Conservation (phyloP, 2,113 vertebrate genomes). For the Vanacampus margaritifer region DNA sequence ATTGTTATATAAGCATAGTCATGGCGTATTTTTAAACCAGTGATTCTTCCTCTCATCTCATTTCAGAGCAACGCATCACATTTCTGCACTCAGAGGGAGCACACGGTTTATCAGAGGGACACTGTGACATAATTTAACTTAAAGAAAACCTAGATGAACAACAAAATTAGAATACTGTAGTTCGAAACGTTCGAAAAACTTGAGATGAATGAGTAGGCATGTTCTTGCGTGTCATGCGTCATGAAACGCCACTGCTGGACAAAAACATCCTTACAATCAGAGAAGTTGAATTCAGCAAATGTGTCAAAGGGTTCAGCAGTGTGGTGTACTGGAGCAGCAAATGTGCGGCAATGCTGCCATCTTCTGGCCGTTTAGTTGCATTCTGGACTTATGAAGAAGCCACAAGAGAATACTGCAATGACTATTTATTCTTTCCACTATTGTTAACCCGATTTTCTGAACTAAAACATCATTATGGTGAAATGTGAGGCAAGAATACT, state of each 20-base stretch:
- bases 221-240: slow-evolving; percentile 16
- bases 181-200: background rate
- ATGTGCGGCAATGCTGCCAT: slow-evolving; percentile 53
- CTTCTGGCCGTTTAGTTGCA: slow-evolving; percentile 32
- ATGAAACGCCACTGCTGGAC: slow-evolving; percentile 21
- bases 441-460: too few relatives aligned
- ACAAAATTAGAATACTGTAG: background rate
- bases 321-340: background rate
- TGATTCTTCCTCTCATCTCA: slow-evolving; percentile 39
- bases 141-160: background rate
- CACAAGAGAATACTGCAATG: too few relatives aligned
- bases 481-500: background rate
- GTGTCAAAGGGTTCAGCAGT: slow-evolving; percentile 36
- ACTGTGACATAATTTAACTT: background rate
- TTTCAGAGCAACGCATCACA: background rate
- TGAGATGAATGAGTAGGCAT: background rate
- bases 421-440: too few relatives aligned
- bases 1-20: slow-evolving; percentile 55
- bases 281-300: slow-evolving; percentile 25
- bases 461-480: too few relatives aligned
- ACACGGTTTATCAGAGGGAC: background rate
- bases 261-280: slow-evolving; percentile 38
- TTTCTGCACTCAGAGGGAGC: background rate
- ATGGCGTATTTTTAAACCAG: slow-evolving; percentile 59
- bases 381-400: background rate